Evolutionary conservation across 2,888 invertebrate genomes (phyloP).

Genomic region (Hydropsyche betteni): DNA sequence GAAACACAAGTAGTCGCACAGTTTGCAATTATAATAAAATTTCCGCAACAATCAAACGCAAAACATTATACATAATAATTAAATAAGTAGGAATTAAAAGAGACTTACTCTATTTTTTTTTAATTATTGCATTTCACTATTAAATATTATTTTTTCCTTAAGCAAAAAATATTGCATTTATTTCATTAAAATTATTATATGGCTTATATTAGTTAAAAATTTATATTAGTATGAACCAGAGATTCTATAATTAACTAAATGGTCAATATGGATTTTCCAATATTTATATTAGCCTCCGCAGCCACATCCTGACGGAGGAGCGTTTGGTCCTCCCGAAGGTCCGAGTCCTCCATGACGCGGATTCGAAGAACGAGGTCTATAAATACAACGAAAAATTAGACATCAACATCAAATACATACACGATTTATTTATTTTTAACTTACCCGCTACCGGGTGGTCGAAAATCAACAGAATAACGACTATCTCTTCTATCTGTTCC

Average conservation of each 20-base stretch:
- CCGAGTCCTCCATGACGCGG: constrained; percentile 58
- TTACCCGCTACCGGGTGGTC: constrained; percentile 63
- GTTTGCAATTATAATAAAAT: too few relatives aligned
- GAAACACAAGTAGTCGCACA: too few relatives aligned
- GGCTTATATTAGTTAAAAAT: too few relatives aligned
- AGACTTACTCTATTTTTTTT: too few relatives aligned
- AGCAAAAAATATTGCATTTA: too few relatives aligned
- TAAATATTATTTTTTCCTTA: too few relatives aligned
- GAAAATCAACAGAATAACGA: constrained; percentile 61
- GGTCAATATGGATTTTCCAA: background rate
- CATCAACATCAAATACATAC: constrained; percentile 5
- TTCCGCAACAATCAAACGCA: too few relatives aligned
- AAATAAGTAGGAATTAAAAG: too few relatives aligned
- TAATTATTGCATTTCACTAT: too few relatives aligned
- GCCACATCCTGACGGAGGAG: constrained; percentile 40
- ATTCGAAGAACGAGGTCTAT: constrained; percentile 14
- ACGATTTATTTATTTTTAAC: constrained; percentile 51
- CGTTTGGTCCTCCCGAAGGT: constrained; percentile 55
- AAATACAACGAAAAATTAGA: constrained; percentile 22
- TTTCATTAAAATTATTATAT: too few relatives aligned
- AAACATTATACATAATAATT: too few relatives aligned
- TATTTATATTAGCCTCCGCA: constrained; percentile 31
- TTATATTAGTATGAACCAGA: too few relatives aligned
- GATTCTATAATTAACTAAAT: background rate
- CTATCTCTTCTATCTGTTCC: constrained; percentile 61